phyloP scores from a whole-genome alignment of 2,797 vertebrate genomes.

The Sebastes itinus region DNA sequence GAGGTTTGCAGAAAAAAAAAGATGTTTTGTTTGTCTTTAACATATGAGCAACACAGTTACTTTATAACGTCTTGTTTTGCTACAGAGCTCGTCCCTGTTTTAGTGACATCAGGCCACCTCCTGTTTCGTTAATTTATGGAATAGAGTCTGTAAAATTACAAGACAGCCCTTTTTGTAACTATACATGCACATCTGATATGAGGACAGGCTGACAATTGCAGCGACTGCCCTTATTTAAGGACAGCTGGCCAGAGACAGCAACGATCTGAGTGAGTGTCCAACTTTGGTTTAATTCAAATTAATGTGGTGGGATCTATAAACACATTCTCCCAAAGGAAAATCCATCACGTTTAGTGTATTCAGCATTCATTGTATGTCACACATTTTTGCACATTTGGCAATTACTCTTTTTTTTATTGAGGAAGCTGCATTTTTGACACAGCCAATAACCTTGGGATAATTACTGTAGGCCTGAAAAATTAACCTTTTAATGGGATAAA shows the following conservation, averaged over 20 bases:
- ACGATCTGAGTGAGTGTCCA: constrained; percentile 7
- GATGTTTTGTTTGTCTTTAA: not conserved
- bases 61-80: not conserved
- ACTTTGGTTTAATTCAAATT: constrained; percentile 20
- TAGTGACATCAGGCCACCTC: not conserved
- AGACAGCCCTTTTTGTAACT: not conserved
- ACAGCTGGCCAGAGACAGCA: constrained; percentile 35
- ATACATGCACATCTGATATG: constrained; percentile 17
- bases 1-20: not conserved
- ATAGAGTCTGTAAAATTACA: not conserved
- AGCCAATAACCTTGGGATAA: constrained; percentile 16
- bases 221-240: constrained; percentile 15
- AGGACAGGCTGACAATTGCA: constrained; percentile 33
- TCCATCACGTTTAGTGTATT: constrained; percentile 27
- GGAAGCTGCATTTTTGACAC: constrained; percentile 28
- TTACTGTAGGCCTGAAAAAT: constrained; percentile 28
- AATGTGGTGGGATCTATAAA: not conserved
- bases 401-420: not conserved
- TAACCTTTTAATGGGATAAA: constrained; percentile 30
- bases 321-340: constrained; percentile 27
- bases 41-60: not conserved
- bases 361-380: constrained; percentile 19
- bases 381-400: constrained; percentile 40
- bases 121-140: constrained; percentile 14
- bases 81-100: not conserved